A percentile compares a stretch with the other conserved stretches of the same genome.
Evolutionary conservation across 2,888 invertebrate species (phyloP).

Genomic region (Ectemnius cavifrons): DNA sequence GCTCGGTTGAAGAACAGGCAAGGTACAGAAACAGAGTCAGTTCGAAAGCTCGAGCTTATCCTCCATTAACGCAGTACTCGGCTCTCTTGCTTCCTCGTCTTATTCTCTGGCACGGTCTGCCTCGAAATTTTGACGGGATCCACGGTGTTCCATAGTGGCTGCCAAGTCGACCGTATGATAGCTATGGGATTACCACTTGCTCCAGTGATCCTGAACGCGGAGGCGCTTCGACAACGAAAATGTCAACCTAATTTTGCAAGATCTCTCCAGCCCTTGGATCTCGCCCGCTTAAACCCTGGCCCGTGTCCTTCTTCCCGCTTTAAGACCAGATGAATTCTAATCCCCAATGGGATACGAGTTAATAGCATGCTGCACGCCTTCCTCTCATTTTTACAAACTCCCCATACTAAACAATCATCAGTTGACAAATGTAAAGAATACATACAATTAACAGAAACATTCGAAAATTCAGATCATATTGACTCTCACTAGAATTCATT

Average conservation of each 20-base stretch:
- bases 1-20: constrained; percentile 16
- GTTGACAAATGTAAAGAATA: too few species aligned
- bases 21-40: constrained; percentile 63
- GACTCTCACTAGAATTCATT: too few species aligned
- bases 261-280: constrained; percentile 47
- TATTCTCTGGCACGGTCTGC: constrained; percentile 66
- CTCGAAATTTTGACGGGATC: constrained; percentile 48
- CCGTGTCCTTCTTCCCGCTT: constrained; percentile 18
- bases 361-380: too few species aligned
- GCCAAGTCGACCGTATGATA: constrained; percentile 72
- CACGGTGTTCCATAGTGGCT: constrained; percentile 60
- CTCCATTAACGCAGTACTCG: constrained; percentile 73
- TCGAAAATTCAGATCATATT: too few species aligned
- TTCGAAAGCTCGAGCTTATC: constrained; percentile 70
- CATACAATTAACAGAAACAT: too few species aligned
- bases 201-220: constrained; percentile 55
- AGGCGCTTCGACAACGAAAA: constrained; percentile 64
- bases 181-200: constrained; percentile 70
- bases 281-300: constrained; percentile 32
- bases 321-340: constrained; percentile 18
- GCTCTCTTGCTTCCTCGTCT: constrained; percentile 55
- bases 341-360: constrained; percentile 5
- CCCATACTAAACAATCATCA: too few species aligned
- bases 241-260: constrained; percentile 75
- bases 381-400: too few species aligned